Evolutionary conservation across 2,797 vertebrate genomes (phyloP).

Genomic region (Sciaenops ocellatus): DNA sequence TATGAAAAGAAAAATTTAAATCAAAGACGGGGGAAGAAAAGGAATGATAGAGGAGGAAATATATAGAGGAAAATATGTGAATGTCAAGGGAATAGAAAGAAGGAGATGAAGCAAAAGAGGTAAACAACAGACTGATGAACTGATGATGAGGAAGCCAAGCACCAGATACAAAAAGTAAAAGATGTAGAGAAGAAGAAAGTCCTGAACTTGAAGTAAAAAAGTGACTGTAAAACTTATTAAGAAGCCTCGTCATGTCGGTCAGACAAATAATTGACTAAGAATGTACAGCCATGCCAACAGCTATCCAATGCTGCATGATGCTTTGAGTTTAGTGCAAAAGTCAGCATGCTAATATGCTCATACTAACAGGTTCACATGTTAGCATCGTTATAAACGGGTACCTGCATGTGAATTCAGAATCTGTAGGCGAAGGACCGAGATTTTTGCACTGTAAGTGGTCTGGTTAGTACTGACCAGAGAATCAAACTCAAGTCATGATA

Average conservation of each 20-base stretch:
- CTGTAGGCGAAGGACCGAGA: no score
- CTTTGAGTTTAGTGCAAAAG: background rate
- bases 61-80: background rate
- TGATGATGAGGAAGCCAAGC: background rate
- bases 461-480: no score
- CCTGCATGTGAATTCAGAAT: no score
- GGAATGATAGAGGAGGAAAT: background rate
- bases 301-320: no score
- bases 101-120: background rate
- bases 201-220: background rate
- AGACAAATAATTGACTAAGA: background rate
- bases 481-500: no score
- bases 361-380: background rate
- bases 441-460: no score
- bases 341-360: background rate
- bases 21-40: background rate
- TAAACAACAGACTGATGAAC: background rate
- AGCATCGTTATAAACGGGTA: background rate
- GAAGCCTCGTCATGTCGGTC: background rate
- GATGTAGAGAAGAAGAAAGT: background rate
- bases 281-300: no score
- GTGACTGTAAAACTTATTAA: background rate
- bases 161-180: background rate
- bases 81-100: background rate
- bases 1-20: background rate